Evolutionary conservation across 2,797 vertebrate species (phyloP), one percentile per base, ranked within the genome.

Genomic region (Esox lucius): DNA sequence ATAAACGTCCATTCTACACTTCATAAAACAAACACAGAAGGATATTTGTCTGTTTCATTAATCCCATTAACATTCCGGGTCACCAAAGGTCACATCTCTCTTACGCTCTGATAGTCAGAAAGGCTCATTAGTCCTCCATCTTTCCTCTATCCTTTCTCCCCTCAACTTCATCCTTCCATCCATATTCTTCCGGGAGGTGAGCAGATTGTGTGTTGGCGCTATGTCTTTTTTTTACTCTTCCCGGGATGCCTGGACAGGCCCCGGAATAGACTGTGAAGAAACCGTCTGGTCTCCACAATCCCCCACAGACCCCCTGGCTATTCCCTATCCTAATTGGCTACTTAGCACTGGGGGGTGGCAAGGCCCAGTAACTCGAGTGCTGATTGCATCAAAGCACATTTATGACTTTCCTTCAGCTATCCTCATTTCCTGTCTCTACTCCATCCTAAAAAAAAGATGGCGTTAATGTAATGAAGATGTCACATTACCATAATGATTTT

Each of bases 181-280:
- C 39, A 35, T 49, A n/a, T 74, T 78, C 62, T 64, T 28, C 35
- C 26, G 75, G 77, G 48, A 70, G 68, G 26, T 22, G 48, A 73
- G 75, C 76, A 75, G 74, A 77, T 71, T 79, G 62, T 62, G 71
- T 70, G 59, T 65, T 81, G 74, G 76, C 71, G 35, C 67, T 67
- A 56, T n/a, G n/a, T 56, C 19, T 19, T 22, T 26, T 64, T 77
- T 78, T 67, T 46, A 51, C 69, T 65, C 39, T 42, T 42, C 39
- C 72, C 53, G 28, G 48, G 53, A 48, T 49, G 68, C 49, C 79
- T 72, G 71, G 15, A 24, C 22, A 64, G 2, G 9, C 26, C 26
- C 22, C 61, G 26, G 61, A 28, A 28, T 28, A 64, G 24, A 13
- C 61, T 64, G 61, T 24, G 26, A 64, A 64, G 61, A 64, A 28